Evolutionary conservation across 2,888 invertebrate genomes (phyloP).

Genomic region (Drosophila emarginata): DNA sequence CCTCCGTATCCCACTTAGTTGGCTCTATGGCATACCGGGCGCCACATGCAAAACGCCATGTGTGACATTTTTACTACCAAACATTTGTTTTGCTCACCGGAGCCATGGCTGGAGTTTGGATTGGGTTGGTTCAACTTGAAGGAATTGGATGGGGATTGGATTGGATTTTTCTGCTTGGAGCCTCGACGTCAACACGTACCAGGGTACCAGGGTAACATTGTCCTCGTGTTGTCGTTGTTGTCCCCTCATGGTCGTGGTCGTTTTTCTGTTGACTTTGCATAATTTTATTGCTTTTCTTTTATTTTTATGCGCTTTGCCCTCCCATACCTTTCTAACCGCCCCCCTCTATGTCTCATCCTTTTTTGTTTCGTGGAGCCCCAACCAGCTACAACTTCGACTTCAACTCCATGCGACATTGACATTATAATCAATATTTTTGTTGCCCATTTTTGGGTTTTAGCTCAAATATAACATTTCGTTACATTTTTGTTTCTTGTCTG

Average conservation of each 20-base stretch:
- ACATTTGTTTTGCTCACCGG: constrained; percentile 68
- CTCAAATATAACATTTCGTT: constrained; percentile 20
- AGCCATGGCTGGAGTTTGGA: constrained; percentile 12
- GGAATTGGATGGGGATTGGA: constrained; percentile 1
- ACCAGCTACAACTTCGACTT: background rate
- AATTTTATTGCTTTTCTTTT: constrained; percentile 78
- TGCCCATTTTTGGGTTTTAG: constrained; percentile 37
- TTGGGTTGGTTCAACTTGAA: constrained; percentile 1
- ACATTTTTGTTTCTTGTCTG: constrained; percentile 34
- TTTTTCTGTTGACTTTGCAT: constrained; percentile 78
- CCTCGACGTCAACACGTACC: constrained; percentile 64
- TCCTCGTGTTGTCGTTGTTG: constrained; percentile 38
- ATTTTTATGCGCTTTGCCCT: constrained; percentile 67
- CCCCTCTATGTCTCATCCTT: background rate
- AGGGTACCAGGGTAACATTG: constrained; percentile 45
- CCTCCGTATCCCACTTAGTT: background rate
- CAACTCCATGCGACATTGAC: constrained; percentile 56
- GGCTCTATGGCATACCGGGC: constrained; percentile 18
- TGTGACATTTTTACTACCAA: constrained; percentile 75
- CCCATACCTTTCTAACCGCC: constrained; percentile 4
- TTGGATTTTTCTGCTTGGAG: constrained; percentile 10
- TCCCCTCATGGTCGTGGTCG: constrained; percentile 55
- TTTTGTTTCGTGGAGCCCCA: background rate
- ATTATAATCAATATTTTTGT: constrained; percentile 75
- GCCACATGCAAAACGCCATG: constrained; percentile 75